Conservation (phyloP, 64 coral and sea anemone species). For the Porites lutea region DNA sequence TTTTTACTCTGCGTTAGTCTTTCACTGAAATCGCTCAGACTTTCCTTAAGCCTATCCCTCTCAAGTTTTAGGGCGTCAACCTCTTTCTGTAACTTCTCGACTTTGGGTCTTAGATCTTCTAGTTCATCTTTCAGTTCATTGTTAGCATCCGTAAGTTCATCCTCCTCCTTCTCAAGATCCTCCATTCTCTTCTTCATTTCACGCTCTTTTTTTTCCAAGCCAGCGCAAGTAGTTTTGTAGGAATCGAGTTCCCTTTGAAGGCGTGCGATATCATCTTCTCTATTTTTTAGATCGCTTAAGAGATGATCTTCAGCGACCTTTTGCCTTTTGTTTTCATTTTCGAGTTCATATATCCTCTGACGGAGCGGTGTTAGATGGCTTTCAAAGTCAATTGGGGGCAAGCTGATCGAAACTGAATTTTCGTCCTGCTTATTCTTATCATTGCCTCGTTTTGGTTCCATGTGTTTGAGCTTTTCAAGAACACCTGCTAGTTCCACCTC, state of each 20-base stretch:
- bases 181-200: slow-evolving; percentile 65
- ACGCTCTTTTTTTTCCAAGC: slow-evolving; percentile 42
- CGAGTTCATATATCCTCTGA: slow-evolving; percentile 76
- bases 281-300: slow-evolving; percentile 62
- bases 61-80: slow-evolving; percentile 70
- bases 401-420: not conserved
- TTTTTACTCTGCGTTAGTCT: slow-evolving; percentile 70
- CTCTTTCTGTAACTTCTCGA: slow-evolving; percentile 75
- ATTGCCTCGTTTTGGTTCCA: slow-evolving; percentile 51
- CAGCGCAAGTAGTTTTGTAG: slow-evolving; percentile 51
- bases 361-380: slow-evolving; percentile 59
- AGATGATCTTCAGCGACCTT: slow-evolving; percentile 40
- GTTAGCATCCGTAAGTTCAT: slow-evolving; percentile 64
- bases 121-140: slow-evolving; percentile 63
- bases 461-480: slow-evolving; percentile 63
- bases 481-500: slow-evolving; percentile 80
- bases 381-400: slow-evolving; percentile 64
- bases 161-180: slow-evolving; percentile 67
- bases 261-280: slow-evolving; percentile 53
- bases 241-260: slow-evolving; percentile 56
- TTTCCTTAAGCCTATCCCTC: slow-evolving; percentile 58
- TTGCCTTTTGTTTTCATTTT: slow-evolving; percentile 68
- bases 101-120: slow-evolving; percentile 30
- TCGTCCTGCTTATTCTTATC: slow-evolving; percentile 62
- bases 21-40: slow-evolving; percentile 54